Conservation (phyloP, 2,113 vertebrate genomes). For the Penelope pileata region DNA sequence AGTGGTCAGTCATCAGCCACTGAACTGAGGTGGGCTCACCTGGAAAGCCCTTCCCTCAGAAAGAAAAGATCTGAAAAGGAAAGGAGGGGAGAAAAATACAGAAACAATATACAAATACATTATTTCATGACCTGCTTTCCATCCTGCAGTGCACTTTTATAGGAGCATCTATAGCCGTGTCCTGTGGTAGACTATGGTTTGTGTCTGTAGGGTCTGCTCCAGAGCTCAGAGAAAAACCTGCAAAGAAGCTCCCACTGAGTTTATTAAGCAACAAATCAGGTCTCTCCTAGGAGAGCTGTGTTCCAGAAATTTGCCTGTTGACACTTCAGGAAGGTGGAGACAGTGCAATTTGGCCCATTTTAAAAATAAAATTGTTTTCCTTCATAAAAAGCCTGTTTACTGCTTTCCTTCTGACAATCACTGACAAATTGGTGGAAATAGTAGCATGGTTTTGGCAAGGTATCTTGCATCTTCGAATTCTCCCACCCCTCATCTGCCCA, state of each 20-base stretch:
- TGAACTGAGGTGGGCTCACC: not conserved
- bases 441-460: not conserved
- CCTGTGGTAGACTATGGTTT: not conserved
- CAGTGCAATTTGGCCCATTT: not conserved
- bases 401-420: constrained; percentile 8
- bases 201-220: not conserved
- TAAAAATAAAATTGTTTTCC: not conserved
- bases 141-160: not conserved
- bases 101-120: not conserved
- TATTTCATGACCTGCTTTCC: not conserved
- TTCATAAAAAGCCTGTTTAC: not conserved
- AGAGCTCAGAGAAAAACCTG: not conserved
- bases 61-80: not conserved
- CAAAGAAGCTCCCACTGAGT: not conserved
- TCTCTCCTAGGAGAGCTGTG: not conserved
- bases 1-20: not conserved
- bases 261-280: not conserved
- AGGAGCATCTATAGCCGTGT: not conserved
- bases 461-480: not conserved
- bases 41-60: not conserved
- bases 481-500: constrained; percentile 32
- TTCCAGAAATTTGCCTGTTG: not conserved
- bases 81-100: not conserved
- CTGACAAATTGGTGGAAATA: not conserved
- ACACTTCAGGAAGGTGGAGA: not conserved